Percentiles rank a stretch among this genome's conserved stretches.
Evolutionary conservation across 2,113 vertebrate genomes (phyloP).

Genomic region (rabbit (Oryctolagus cuniculus)): DNA sequence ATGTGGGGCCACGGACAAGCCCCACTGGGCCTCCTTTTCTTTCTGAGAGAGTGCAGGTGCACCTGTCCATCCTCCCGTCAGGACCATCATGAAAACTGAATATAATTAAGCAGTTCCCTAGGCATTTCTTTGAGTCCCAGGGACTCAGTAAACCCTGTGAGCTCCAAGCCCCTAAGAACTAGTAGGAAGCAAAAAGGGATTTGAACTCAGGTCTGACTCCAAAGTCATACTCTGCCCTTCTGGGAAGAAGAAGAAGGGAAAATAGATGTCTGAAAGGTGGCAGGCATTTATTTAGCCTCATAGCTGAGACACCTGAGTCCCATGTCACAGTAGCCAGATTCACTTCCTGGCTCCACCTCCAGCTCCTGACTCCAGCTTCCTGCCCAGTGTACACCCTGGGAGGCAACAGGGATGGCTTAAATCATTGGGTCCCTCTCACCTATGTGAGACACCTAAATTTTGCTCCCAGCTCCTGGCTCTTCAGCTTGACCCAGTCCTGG

Average conservation of each 20-base stretch:
- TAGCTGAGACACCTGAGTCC: too few species aligned
- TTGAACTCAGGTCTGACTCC: not conserved
- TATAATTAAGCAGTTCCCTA: not conserved
- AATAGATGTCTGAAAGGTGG: not conserved
- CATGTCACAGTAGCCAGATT: too few species aligned
- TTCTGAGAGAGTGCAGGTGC: not conserved
- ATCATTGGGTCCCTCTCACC: too few species aligned
- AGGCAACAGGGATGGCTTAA: too few species aligned
- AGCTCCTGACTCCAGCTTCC: too few species aligned
- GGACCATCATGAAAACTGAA: not conserved
- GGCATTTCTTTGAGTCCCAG: not conserved
- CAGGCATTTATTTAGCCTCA: too few species aligned
- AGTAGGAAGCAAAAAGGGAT: not conserved
- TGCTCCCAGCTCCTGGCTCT: too few species aligned
- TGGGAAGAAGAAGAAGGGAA: not conserved
- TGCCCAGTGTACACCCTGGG: too few species aligned
- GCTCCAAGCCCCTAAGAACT: not conserved
- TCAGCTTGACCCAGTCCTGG: too few species aligned
- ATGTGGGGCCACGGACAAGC: accelerated
- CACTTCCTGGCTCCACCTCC: too few species aligned
- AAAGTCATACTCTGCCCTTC: not conserved
- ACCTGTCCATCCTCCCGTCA: not conserved
- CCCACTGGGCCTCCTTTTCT: not conserved
- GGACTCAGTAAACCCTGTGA: not conserved
- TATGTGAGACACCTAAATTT: too few species aligned